A percentile compares a stretch with the other conserved stretches of the same genome.
Evolutionary conservation across 2,797 vertebrate species (phyloP).

Genomic region (Propithecus perrieri): DNA sequence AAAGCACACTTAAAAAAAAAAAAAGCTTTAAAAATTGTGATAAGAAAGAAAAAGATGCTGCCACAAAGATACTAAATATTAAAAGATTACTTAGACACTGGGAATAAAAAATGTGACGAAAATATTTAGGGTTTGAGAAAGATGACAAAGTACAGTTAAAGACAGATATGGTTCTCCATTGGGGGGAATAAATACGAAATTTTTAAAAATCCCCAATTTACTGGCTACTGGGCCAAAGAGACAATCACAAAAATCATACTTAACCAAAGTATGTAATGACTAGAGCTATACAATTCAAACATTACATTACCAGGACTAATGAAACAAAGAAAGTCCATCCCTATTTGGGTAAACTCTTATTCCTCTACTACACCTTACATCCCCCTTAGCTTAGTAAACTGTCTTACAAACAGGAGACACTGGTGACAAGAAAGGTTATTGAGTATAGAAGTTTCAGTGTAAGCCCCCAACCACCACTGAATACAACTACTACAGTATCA

Average conservation of each 20-base stretch:
- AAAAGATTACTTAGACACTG: background rate
- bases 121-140: background rate
- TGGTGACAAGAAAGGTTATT: background rate
- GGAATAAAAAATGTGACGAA: background rate
- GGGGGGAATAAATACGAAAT: background rate
- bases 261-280: background rate
- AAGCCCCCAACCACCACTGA: background rate
- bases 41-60: slow-evolving; percentile 15
- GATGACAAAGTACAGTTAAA: background rate
- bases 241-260: slow-evolving; percentile 32
- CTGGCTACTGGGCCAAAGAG: background rate
- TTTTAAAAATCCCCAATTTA: background rate
- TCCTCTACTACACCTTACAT: background rate
- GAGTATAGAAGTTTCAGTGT: background rate
- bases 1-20: background rate
- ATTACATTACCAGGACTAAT: background rate
- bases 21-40: slow-evolving; percentile 31
- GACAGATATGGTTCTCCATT: background rate
- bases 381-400: background rate
- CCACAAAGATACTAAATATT: slow-evolving; percentile 41
- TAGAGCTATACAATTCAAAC: slow-evolving; percentile 26
- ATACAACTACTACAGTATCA: background rate
- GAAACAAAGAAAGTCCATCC: slow-evolving; percentile 3
- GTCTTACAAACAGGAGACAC: background rate
- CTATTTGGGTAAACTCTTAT: background rate